Evolutionary conservation across 2,797 vertebrate species (phyloP), one percentile per base, ranked within the genome.

Genomic region (Fratercula arctica): DNA sequence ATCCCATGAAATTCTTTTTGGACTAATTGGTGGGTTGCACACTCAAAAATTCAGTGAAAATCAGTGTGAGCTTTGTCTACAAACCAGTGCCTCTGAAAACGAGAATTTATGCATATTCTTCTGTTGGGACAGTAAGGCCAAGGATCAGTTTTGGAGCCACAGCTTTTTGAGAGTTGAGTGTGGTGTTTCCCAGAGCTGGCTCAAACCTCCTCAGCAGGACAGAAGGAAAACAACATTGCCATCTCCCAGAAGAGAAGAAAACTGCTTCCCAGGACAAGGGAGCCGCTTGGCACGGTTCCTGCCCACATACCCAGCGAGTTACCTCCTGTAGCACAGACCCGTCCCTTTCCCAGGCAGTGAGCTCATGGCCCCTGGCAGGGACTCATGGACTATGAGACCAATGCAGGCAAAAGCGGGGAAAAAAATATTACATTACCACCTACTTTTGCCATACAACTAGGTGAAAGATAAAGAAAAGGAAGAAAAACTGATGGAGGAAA

Each of bases 341-440:
- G 0, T 23, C 74, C 45, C 18, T 37, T 73, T 50, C 31, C 50
- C 63, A 85, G 92, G 73, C 68, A 84, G 56, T 26, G 72, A 93
- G 70, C 11, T 69, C 94, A 90, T 4, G 33, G 60, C 45, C 93
- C 51, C 87, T 93, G 80, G 79, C 91, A 90, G 41, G 8, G 90
- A 73, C 85, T 91, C 95, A 87, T 26, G 92, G 89, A 89, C 74
- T 84, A 85, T 89, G 85, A 89, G 29, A 91, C 56, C 85, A 96
- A 33, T 28, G 77, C 76, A 94, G 50, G 56, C 60, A 96, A 85
- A 93, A 80, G 39, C 5, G 21, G 89, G 9, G 28, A 41, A 57
- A 87, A 85, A 64, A 88, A 37, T 28, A 70, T 24, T 88, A 61
- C 48, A 25, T 73, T 90, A 48, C 23, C 90, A 97, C 66, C 76